Conservation (phyloP, 2,888 invertebrate genomes). For the Drosophila gaucha region DNA sequence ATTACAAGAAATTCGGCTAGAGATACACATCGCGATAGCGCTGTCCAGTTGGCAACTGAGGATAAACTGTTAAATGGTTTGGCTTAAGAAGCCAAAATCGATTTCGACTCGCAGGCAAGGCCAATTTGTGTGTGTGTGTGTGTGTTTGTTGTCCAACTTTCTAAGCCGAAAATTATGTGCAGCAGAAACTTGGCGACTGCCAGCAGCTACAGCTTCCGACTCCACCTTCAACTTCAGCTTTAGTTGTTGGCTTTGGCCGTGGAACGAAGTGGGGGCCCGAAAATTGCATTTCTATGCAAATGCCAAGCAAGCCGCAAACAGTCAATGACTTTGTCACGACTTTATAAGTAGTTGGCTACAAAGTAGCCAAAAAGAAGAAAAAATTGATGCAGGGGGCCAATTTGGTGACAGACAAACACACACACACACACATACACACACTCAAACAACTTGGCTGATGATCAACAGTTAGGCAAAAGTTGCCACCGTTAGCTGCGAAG, state of each 20-base stretch:
- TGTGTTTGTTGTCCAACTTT: constrained; percentile 59
- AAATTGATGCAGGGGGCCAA: constrained; percentile 4
- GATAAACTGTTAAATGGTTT: constrained; percentile 75
- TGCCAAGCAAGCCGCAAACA: constrained; percentile 66
- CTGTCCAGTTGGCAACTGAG: constrained; percentile 43
- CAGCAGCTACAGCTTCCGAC: constrained; percentile 5
- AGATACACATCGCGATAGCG: constrained; percentile 29
- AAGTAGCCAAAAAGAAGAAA: constrained; percentile 48
- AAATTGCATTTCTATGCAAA: constrained; percentile 80
- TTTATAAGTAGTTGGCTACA: constrained; percentile 73
- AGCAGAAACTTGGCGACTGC: constrained; percentile 48
- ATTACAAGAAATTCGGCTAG: constrained; percentile 51
- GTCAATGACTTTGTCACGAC: constrained; percentile 80
- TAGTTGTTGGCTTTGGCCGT: no score
- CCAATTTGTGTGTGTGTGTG: constrained; percentile 53
- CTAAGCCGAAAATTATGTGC: constrained; percentile 79
- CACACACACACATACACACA: constrained; percentile 33
- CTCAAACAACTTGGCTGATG: constrained; percentile 59
- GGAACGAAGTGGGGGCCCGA: constrained; percentile 44
- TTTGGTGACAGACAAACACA: constrained; percentile 38
- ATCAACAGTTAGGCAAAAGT: constrained; percentile 77
- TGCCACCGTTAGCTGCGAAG: constrained; percentile 60
- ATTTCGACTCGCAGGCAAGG: constrained; percentile 37
- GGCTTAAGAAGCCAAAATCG: constrained; percentile 66
- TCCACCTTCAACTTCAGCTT: constrained; percentile 10